Conservation (phyloP, 2,888 invertebrate species). For the Chromoteleia sp. region DNA sequence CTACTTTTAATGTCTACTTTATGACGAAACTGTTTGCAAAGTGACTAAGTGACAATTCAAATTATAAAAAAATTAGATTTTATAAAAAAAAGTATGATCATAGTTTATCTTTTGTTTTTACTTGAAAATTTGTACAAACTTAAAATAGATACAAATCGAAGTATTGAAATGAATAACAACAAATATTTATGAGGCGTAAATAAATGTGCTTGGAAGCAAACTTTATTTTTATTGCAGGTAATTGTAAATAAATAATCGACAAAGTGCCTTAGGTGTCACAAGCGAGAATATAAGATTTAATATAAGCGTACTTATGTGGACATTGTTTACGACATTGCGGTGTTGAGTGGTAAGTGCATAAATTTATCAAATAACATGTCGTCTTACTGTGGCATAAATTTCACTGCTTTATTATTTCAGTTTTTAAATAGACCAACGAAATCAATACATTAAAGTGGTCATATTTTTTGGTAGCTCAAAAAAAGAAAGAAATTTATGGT, state of each 20-base stretch:
- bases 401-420: background rate
- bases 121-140: too few relatives aligned
- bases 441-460: too few relatives aligned
- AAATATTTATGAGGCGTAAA: slow-evolving; percentile 21
- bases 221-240: slow-evolving; percentile 2
- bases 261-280: slow-evolving; percentile 31
- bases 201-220: slow-evolving; percentile 18
- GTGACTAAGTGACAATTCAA: slow-evolving; percentile 8
- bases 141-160: background rate
- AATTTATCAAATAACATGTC: background rate
- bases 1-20: slow-evolving; percentile 28
- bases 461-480: too few relatives aligned
- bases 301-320: slow-evolving; percentile 53
- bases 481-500: too few relatives aligned
- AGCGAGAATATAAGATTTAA: slow-evolving; percentile 45
- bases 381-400: background rate
- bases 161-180: background rate
- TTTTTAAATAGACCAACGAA: background rate
- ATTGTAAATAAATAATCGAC: slow-evolving; percentile 30
- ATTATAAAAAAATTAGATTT: slow-evolving; percentile 4
- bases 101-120: background rate
- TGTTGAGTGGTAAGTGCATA: background rate
- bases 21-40: slow-evolving; percentile 24
- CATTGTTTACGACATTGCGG: slow-evolving; percentile 47
- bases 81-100: background rate